These are phyloP conservation scores for Adelges cooleyi DNA, from an alignment of 1,140 invertebrate genomes.

Conservation along the genomic window DNA sequence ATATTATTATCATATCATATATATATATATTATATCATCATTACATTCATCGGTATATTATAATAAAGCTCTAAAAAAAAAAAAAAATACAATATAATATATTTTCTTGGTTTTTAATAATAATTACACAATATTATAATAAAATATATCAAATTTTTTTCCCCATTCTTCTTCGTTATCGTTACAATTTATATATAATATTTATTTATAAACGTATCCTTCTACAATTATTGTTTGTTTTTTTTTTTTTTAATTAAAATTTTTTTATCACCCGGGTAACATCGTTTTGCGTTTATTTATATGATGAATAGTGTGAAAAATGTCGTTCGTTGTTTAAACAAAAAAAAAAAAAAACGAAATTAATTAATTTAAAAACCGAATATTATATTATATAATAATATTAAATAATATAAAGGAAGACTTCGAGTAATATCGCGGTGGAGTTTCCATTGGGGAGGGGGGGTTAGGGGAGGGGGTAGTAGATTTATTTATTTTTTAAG, in stretches of 20 bases:
- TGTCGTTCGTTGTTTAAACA: background rate
- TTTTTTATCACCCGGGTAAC: slow-evolving; percentile 23
- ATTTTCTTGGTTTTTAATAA: background rate
- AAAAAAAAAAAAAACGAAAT: background rate
- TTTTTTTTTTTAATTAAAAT: background rate
- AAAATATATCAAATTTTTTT: too few species aligned
- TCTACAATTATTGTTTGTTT: slow-evolving; percentile 3
- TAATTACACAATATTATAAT: slow-evolving; percentile 11
- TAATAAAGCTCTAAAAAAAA: slow-evolving; percentile 29
- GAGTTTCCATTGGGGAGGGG: too few species aligned
- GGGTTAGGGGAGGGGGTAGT: too few species aligned
- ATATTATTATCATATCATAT: too few species aligned
- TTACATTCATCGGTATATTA: slow-evolving; percentile 11
- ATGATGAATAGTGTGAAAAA: too few species aligned
- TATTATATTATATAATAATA: too few species aligned
- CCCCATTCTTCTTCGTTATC: background rate
- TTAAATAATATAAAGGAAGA: slow-evolving; percentile 18
- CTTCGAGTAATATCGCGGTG: too few species aligned
- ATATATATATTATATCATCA: too few species aligned
- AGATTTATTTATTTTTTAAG: too few species aligned
- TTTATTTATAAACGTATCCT: slow-evolving; percentile 12
- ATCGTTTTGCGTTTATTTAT: background rate
- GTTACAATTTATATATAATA: slow-evolving; percentile 21
- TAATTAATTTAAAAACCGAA: too few species aligned
- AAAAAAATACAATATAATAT: slow-evolving; percentile 28